Evolutionary conservation across 2,888 invertebrate genomes (phyloP), one percentile per base, ranked within the genome.

Genomic region (Neoaliturus tenellus): DNA sequence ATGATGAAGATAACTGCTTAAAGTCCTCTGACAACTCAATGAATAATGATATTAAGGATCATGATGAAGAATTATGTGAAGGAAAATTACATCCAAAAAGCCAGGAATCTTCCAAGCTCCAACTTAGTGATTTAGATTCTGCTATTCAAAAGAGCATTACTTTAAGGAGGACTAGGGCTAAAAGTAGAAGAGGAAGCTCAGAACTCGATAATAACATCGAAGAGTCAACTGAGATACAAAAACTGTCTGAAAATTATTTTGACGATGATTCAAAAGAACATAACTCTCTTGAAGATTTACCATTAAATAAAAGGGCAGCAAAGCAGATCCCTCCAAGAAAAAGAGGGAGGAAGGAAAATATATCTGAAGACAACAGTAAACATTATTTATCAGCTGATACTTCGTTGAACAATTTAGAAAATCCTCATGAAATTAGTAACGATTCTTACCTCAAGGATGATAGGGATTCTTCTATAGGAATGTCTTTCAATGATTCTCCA

Each of bases 221-320:
- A 10, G 69, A 67, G 51, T 6, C 3, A 25, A 12, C 28, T 28
- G 3, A 28, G 17, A 62, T 17, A 1, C 3, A 62, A 25, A 62
- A 28, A 10, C 4, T n/a, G n/a, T n/a, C 14, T 62, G 62, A 62
- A 62, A 28, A 25, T 31, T 8, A 20, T 23, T 55, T 3, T 55
- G 23, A 62, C 31, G 62, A 62, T 28, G 5, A 62, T 31, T 1
- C 25, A 2, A 28, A 62, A 14, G 62, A 62, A 62, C 28, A 62
- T 25, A 28, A 5, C 14, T 31, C 31, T 14, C 62, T 62, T 25
- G 62, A 62, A 20, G 62, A 62, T 62, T 62, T 62, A 17, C 62
- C 62, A 28, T 62, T 62, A 62, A 62, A 62, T 62, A 62, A 62
- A 62, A 62, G 62, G 62, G 62, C 62, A 28, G 62, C 31, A 14